Conservation (phyloP, 2,888 invertebrate species). For the Miltochrista miniata region DNA sequence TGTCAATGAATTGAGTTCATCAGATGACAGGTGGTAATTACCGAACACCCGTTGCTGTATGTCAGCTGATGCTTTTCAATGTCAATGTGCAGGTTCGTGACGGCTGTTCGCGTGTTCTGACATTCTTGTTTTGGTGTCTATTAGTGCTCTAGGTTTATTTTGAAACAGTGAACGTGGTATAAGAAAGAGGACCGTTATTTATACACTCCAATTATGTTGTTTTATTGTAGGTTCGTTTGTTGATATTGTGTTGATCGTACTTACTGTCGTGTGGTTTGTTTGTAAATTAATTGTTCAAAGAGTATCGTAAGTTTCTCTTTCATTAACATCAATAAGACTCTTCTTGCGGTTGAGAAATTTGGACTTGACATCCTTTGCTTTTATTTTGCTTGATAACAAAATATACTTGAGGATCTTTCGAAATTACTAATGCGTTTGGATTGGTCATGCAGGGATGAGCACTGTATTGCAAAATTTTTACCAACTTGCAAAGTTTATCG, state of each 20-base stretch:
- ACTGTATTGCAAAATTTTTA: too few relatives aligned
- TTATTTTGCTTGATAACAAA: too few relatives aligned
- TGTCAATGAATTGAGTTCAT: slow-evolving; percentile 52
- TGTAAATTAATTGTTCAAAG: too few relatives aligned
- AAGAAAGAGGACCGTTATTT: neutral
- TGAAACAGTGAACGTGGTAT: slow-evolving; percentile 9
- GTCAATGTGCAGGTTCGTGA: slow-evolving; percentile 50
- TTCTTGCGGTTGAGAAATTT: slow-evolving; percentile 27
- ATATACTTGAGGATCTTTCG: too few relatives aligned
- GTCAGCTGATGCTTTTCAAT: slow-evolving; percentile 51
- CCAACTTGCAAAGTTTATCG: too few relatives aligned
- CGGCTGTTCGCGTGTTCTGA: slow-evolving; percentile 24
- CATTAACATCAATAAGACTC: slow-evolving; percentile 9
- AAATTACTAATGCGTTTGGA: too few relatives aligned
- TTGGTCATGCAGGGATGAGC: too few relatives aligned
- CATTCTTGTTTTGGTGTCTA: slow-evolving; percentile 21
- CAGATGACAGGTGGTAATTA: slow-evolving; percentile 64
- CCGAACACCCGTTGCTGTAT: slow-evolving; percentile 52
- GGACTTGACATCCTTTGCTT: too few relatives aligned
- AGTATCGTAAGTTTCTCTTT: too few relatives aligned
- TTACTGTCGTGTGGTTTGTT: too few relatives aligned
- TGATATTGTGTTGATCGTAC: slow-evolving; percentile 16
- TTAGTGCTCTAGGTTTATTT: slow-evolving; percentile 14
- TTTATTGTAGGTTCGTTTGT: slow-evolving; percentile 27
- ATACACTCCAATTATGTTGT: slow-evolving; percentile 1